Base-by-base conservation (phyloP, 2,888 invertebrate species). In the Tachystola acroxantha region DNA sequence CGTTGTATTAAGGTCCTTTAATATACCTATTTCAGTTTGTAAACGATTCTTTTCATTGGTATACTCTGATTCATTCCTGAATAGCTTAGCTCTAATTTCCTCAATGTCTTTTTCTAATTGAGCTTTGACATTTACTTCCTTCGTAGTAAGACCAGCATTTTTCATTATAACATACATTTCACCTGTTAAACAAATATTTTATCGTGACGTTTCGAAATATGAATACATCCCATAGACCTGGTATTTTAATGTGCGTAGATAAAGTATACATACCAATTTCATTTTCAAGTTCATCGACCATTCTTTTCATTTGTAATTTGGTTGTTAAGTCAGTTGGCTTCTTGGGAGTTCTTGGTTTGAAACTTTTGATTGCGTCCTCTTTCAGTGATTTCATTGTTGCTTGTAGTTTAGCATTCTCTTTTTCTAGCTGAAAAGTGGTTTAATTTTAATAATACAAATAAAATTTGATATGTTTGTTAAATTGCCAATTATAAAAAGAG, bases 261-360 rank as follows among this genome's bases (percentile, higher is more conserved):
- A n/a, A n/a, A 24, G 9, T 12, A 32, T 40, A 32, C 40, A 66
- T 76, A 91, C 93, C 91, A 48, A 96, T 93, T 88, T 97, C 96
- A 61, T 90, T 93, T 76, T 96, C 96, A 50, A 96, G 84, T 47
- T 97, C 96, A 40, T 94, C 93, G 1, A 96, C 92, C 92, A 95
- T 94, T 57, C 91, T 94, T 53, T 93, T 94, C 57, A 96, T 77
- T 71, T 93, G 92, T 32, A 92, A 64, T 74, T 93, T 93, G 1
- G 93, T 91, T 16, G 91, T 92, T 34, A 90, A 75, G 57, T 94
- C 94, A 5, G 92, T 92, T 6, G 92, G 88, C 57, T 92, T 92
- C 61, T 94, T 94, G 2, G 93, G 90, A n/a, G 89, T 89, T 50
- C 94, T 88, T 13, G 90, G 89, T 49, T 91, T 93, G 51, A 92